Base-by-base conservation (phyloP, 1,140 invertebrate genomes). In the Amyelois transitella region DNA sequence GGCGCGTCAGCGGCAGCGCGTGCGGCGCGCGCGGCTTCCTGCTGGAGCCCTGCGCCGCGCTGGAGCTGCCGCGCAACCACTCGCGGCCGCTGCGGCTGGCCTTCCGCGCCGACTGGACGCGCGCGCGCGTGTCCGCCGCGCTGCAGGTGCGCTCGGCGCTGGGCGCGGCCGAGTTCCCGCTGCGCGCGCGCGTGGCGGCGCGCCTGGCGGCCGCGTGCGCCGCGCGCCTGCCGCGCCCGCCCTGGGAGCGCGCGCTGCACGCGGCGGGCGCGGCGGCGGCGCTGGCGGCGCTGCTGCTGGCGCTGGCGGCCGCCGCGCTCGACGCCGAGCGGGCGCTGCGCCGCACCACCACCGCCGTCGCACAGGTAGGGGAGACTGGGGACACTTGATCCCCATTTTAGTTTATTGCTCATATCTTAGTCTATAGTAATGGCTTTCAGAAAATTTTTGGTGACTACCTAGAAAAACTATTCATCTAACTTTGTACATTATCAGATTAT, bases 71-170 rank as follows among this genome's bases (percentile, higher is more conserved):
- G 32, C 45, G 19, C 45, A 48, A 48, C 45, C 14, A n/a, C 6
- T 22, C 45, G 45, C 45, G 19, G 19, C 10, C 19, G 20, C 45
- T 48, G 85, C 88, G 53, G 71, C 95, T 99, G 64, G 94, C 95
- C 53, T 98, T 97, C 96, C 96, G 95, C 0, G 94, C 97, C 6
- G 98, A 99, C 89, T 98, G 97, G 75, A 97, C 97, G 2, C 89
- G 97, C 55, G 92, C 95, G 0, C 91, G 93, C 56, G 91, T 97
- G 19, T 90, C 94, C 58, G 91, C 95, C 12, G 82, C 90, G 43
- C 89, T 92, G 12, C 44, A 18, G 17, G 50, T 19, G 25, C 50
- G 25, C 17, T 17, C 50, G 25, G 28, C 6, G 25, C 1, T 75
- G 97, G 19, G 90, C 91, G 0, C 90, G 62, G 65, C 64, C 14